Evolutionary conservation across 2,797 vertebrate species (phyloP), one percentile per base, ranked within the genome.

Genomic region (Caiman crocodilus): DNA sequence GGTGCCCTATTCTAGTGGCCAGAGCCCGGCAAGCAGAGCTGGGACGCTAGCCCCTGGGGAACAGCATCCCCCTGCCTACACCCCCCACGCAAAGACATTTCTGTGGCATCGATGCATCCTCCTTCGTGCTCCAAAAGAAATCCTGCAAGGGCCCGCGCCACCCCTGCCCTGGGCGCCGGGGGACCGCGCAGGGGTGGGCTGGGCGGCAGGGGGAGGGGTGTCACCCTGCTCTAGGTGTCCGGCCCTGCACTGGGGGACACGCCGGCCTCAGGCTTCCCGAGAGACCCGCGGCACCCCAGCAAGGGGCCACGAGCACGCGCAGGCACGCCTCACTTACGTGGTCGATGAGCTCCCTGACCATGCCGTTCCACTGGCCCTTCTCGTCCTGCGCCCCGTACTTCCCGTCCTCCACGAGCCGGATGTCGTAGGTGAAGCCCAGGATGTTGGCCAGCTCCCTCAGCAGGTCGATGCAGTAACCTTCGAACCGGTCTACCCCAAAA

Each of bases 331-430:
- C 20, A 99, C 99, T 99, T 97, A 99, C 99, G 1, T 99, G 99
- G 95, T 99, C 99, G 6, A 99, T 99, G 82, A 99, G 99, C 93
- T 99, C 99, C 94, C 98, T 98, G 94, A 99, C 98, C 98, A 99
- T 99, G 88, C 99, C 99, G 3, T 99, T 99, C 99, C 99, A 99
- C 97, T 99, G 99, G 93, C 99, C 99, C 97, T 99, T 99, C 95
- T 99, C 99, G 1, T 99, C 99, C 97, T 99, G 99, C 0, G 98
- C 99, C 77, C 99, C 99, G 0, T 99, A 99, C 78, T 98, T 99
- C 75, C 99, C 99, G 0, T 99, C 99, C 26, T 99, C 99, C 95
- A 99, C 99, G 96, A 99, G 98, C 1, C 99, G 99, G 97, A 99
- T 99, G 97, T 99, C 99, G 0, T 99, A 99, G 71, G 98, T 98